Evolutionary conservation across 2,888 invertebrate genomes (phyloP).

Genomic region (Cryptophagus acutangulus): DNA sequence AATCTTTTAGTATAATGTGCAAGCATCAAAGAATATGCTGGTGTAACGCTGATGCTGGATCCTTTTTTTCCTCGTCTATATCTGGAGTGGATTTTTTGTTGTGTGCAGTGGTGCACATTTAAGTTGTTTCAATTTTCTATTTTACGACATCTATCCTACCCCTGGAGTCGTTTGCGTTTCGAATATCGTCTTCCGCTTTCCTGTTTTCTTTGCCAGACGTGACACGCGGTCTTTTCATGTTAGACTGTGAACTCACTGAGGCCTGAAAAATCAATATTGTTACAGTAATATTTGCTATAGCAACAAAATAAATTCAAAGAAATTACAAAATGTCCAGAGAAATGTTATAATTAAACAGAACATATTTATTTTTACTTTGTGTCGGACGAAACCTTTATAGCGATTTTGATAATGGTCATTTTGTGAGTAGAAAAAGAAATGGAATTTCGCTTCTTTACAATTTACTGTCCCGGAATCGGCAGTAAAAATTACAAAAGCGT

Average conservation of each 20-base stretch:
- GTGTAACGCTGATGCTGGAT: neutral
- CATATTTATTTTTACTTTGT: too few relatives aligned
- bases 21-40: slow-evolving; percentile 9
- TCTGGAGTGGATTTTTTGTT: slow-evolving; percentile 4
- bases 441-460: too few relatives aligned
- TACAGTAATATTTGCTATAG: neutral
- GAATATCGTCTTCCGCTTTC: slow-evolving; percentile 32
- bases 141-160: slow-evolving; percentile 31
- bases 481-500: too few relatives aligned
- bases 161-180: slow-evolving; percentile 36
- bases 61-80: too few relatives aligned
- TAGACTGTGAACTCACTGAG: slow-evolving; percentile 29
- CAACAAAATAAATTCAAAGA: too few relatives aligned
- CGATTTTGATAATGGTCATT: too few relatives aligned
- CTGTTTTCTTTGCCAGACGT: slow-evolving; percentile 32
- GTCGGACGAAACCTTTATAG: too few relatives aligned
- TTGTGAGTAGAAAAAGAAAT: too few relatives aligned
- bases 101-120: neutral
- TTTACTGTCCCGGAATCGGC: too few relatives aligned
- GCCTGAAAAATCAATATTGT: slow-evolving; percentile 22
- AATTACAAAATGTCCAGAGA: too few relatives aligned
- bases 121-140: slow-evolving; percentile 36
- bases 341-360: too few relatives aligned
- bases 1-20: slow-evolving; percentile 12
- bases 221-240: slow-evolving; percentile 24